These are phyloP conservation scores for Cebidichthys violaceus DNA, from an alignment of 2,113 vertebrate genomes.

Conservation along the genomic window DNA sequence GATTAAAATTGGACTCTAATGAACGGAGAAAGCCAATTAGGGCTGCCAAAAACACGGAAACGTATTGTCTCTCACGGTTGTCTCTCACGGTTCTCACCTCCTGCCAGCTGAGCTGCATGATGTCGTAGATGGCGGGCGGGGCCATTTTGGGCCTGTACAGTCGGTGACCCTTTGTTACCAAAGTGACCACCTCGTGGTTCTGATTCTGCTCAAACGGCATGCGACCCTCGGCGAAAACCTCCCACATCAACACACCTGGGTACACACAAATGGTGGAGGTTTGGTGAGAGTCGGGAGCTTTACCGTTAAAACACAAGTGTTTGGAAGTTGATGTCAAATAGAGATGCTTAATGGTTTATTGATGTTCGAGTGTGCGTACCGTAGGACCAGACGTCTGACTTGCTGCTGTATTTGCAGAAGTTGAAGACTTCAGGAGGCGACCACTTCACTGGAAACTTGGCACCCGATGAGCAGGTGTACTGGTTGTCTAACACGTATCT, in stretches of 20 bases:
- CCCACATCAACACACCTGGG: constrained; percentile 96
- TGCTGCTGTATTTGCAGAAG: constrained; percentile 95
- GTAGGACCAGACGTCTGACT: constrained; percentile 95
- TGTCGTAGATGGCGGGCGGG: constrained; percentile 85
- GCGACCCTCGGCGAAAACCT: constrained; percentile 92
- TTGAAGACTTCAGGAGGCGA: constrained; percentile 96
- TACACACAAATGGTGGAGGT: background rate
- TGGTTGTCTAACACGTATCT: constrained; percentile 96
- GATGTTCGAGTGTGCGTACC: constrained; percentile 81
- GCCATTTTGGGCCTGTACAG: constrained; percentile 89
- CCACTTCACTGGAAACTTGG: constrained; percentile 97
- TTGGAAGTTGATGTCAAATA: no score
- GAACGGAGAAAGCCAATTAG: no score
- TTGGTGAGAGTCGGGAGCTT: background rate
- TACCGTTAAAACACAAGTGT: background rate
- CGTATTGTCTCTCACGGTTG: background rate
- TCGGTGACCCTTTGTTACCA: constrained; percentile 92
- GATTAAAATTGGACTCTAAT: no score
- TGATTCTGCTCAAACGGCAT: constrained; percentile 93
- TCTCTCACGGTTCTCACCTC: constrained; percentile 82
- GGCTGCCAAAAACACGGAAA: no score
- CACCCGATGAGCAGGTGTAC: constrained; percentile 92
- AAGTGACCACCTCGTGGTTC: constrained; percentile 93
- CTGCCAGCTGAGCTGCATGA: constrained; percentile 93
- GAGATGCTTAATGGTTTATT: background rate